These are phyloP conservation scores for Drosophila sp. DNA, from an alignment of 1,140 invertebrate genomes.

Conservation along the genomic window DNA sequence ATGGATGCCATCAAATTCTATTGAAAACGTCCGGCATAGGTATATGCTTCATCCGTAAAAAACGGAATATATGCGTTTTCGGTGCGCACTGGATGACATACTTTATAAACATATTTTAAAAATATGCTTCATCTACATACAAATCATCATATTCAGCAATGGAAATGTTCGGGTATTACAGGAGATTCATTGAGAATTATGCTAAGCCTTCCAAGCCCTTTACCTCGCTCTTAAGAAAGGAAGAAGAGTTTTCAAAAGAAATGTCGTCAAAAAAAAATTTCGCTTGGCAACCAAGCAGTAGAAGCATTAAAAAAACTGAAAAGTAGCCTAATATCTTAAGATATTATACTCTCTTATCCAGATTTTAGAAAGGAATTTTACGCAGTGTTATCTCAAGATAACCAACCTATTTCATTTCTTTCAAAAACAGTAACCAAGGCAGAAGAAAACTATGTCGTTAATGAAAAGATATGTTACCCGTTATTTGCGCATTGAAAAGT, in stretches of 20 bases:
- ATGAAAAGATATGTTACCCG: slow-evolving; percentile 65
- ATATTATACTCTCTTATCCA: too few species aligned
- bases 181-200: too few species aligned
- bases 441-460: slow-evolving; percentile 61
- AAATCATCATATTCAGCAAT: slow-evolving; percentile 41
- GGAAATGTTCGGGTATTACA: background rate
- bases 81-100: slow-evolving; percentile 84
- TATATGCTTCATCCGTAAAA: slow-evolving; percentile 68
- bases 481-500: slow-evolving; percentile 80
- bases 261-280: background rate
- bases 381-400: too few species aligned
- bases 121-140: slow-evolving; percentile 43
- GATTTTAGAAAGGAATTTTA: too few species aligned
- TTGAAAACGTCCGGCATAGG: slow-evolving; percentile 21
- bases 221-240: slow-evolving; percentile 2
- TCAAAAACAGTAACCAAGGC: slow-evolving; percentile 77
- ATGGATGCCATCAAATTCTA: slow-evolving; percentile 32
- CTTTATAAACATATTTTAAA: slow-evolving; percentile 39
- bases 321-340: background rate
- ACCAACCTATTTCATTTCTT: too few species aligned
- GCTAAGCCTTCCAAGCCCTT: background rate
- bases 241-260: background rate
- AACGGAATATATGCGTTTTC: slow-evolving; percentile 54
- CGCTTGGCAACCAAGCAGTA: background rate
- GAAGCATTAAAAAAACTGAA: slow-evolving; percentile 4